A percentile compares a stretch with the other conserved stretches of the same genome.
phyloP scores from a whole-genome alignment of 2,113 vertebrate species.

The Pseudorhombus dupliciocellatus region DNA sequence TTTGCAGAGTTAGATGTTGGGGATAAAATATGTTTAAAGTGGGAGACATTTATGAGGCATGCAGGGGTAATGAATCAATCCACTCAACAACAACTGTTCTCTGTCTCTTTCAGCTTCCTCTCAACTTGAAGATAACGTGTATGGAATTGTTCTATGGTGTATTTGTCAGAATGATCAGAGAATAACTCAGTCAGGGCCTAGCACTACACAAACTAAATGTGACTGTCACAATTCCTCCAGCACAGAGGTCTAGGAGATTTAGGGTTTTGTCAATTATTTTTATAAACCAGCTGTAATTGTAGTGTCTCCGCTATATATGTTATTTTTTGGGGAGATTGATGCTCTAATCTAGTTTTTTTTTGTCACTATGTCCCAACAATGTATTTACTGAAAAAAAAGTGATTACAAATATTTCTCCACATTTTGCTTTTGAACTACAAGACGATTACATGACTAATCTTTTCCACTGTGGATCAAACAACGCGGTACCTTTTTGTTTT shows the following conservation, averaged over 20 bases:
- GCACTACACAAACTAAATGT: too few relatives aligned
- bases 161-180: not conserved
- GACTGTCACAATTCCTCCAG: too few relatives aligned
- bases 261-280: too few relatives aligned
- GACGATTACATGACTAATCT: not conserved
- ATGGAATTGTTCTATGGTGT: not conserved
- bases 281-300: not conserved
- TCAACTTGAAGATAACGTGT: not conserved
- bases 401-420: not conserved
- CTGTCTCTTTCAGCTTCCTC: not conserved
- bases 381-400: not conserved
- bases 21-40: not conserved
- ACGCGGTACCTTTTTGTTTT: slow-evolving; percentile 1
- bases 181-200: not conserved
- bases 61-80: not conserved
- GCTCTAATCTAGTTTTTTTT: too few relatives aligned
- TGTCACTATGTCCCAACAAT: too few relatives aligned
- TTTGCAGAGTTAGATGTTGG: not conserved
- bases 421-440: not conserved
- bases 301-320: not conserved
- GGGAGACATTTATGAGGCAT: not conserved
- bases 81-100: not conserved
- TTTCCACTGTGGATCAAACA: slow-evolving; percentile 8
- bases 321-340: too few relatives aligned
- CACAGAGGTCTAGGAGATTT: too few relatives aligned